These are phyloP conservation scores for Alviniconcha marisindica DNA, from an alignment of 1,140 invertebrate species.

Conservation along the genomic window DNA sequence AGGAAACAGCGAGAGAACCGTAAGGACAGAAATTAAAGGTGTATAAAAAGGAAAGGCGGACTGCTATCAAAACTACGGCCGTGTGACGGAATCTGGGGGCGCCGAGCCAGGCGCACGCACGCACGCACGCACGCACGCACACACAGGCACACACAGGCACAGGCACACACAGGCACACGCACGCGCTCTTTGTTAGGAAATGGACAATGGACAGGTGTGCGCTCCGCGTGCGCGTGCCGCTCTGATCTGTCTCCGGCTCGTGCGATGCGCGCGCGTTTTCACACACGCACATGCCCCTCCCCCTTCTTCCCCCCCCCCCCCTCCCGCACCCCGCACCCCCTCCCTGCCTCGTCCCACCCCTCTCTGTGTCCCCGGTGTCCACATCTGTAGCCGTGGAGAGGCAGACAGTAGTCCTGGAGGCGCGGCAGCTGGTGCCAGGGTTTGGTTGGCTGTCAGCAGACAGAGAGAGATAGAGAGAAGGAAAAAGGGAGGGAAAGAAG, in stretches of 20 bases:
- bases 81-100: too few relatives aligned
- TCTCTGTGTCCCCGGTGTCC: not conserved
- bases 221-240: not conserved
- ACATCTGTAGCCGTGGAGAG: not conserved
- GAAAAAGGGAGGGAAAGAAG: not conserved
- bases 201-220: slow-evolving; percentile 14
- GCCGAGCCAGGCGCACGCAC: too few relatives aligned
- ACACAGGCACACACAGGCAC: too few relatives aligned
- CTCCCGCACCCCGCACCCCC: not conserved
- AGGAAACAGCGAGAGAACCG: too few relatives aligned
- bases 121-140: too few relatives aligned
- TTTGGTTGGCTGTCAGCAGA: not conserved
- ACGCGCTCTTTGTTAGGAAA: not conserved
- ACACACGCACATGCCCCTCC: slow-evolving; percentile 12
- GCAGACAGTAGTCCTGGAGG: slow-evolving; percentile 6
- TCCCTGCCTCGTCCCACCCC: not conserved
- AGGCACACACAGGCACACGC: too few relatives aligned
- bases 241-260: too few relatives aligned
- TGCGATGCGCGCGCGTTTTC: not conserved
- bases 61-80: too few relatives aligned
- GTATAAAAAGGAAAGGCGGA: too few relatives aligned
- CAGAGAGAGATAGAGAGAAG: not conserved
- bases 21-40: too few relatives aligned
- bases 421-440: not conserved
- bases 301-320: not conserved